These are phyloP conservation scores for Drosophila mayri DNA, from an alignment of 1,140 invertebrate genomes.

Conservation along the genomic window DNA sequence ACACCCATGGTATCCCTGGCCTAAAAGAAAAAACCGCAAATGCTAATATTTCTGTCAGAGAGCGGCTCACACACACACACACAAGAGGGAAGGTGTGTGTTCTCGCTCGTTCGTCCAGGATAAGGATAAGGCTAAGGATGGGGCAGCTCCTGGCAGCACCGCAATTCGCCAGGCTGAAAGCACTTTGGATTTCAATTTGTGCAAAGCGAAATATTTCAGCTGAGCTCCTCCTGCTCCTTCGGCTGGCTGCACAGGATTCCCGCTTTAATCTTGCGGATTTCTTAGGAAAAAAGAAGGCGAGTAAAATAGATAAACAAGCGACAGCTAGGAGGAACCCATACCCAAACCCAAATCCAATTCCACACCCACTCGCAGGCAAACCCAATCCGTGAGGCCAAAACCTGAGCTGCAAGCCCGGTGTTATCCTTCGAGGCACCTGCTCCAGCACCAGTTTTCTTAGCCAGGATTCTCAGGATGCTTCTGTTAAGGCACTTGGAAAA, in stretches of 20 bases:
- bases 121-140: not conserved
- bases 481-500: not conserved
- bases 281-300: slow-evolving; percentile 56
- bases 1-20: not conserved
- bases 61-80: slow-evolving; percentile 25
- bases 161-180: slow-evolving; percentile 66
- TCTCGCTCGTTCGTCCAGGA: too few species aligned
- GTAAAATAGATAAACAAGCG: slow-evolving; percentile 81
- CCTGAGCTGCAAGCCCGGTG: slow-evolving; percentile 59
- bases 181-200: slow-evolving; percentile 84
- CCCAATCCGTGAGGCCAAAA: slow-evolving; percentile 31
- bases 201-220: slow-evolving; percentile 81
- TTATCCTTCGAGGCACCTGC: slow-evolving; percentile 80
- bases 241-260: slow-evolving; percentile 34
- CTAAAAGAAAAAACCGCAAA: slow-evolving; percentile 58
- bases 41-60: slow-evolving; percentile 82
- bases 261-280: slow-evolving; percentile 80
- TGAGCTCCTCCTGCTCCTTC: slow-evolving; percentile 55
- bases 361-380: slow-evolving; percentile 4
- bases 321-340: slow-evolving; percentile 35
- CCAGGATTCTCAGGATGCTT: slow-evolving; percentile 29
- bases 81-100: slow-evolving; percentile 7
- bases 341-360: slow-evolving; percentile 24
- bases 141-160: slow-evolving; percentile 21
- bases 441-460: slow-evolving; percentile 36